Evolutionary conservation across 2,888 invertebrate genomes (phyloP).

Genomic region (Agrochola lychnidis): DNA sequence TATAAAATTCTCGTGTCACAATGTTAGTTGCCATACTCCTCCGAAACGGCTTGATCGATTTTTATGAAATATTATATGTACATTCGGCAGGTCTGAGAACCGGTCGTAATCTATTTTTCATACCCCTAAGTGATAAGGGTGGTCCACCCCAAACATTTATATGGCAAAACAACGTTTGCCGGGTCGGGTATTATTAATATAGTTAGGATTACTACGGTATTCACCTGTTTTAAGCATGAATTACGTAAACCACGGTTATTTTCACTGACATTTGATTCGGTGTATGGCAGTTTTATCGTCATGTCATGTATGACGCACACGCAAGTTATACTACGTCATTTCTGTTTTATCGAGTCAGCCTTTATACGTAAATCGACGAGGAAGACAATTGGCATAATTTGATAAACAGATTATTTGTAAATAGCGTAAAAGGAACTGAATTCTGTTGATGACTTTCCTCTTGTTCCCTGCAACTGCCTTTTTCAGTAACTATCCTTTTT

Average conservation of each 20-base stretch:
- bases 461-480: neutral
- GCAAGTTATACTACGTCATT: constrained; percentile 5
- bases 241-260: constrained; percentile 10
- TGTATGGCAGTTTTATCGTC: neutral
- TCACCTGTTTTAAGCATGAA: neutral
- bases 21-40: no score
- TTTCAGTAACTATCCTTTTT: neutral
- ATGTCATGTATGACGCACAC: neutral
- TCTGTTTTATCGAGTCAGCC: neutral
- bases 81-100: no score
- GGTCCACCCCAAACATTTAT: no score
- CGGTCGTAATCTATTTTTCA: no score
- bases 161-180: no score
- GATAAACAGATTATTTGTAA: neutral
- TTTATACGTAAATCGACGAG: neutral
- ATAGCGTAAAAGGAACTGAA: neutral
- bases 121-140: no score
- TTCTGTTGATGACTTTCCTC: neutral
- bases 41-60: no score
- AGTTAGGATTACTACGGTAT: neutral
- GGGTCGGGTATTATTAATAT: no score
- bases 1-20: no score
- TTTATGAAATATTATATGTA: no score
- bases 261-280: neutral
- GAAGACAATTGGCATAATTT: neutral